A percentile compares a stretch with the other conserved stretches of the same genome.
Conservation (phyloP, 2,113 vertebrate genomes). For the Eleginops maclovinus region DNA sequence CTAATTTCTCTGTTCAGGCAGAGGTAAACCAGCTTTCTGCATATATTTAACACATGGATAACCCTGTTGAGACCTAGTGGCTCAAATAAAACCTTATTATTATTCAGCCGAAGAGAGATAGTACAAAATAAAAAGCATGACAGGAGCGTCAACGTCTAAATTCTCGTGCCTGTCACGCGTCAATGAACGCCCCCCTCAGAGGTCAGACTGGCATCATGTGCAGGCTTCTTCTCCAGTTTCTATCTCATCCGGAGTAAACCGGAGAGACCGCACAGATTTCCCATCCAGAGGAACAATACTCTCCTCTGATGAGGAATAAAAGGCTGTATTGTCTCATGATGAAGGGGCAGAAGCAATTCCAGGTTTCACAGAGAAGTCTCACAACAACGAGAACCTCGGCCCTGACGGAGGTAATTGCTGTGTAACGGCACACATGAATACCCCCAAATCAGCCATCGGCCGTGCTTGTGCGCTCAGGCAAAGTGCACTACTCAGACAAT, state of each 20-base stretch:
- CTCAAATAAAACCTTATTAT: conserved; percentile 25
- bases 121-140: not conserved
- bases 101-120: conserved; percentile 28
- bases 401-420: conserved; percentile 55
- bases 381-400: conserved; percentile 18
- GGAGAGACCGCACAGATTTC: conserved; percentile 27
- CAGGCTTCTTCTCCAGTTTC: not conserved
- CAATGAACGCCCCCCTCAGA: conserved; percentile 27
- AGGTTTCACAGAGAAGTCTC: conserved; percentile 58
- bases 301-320: conserved; percentile 58
- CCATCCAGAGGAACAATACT: conserved; percentile 39
- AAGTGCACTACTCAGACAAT: conserved; percentile 68
- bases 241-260: not conserved
- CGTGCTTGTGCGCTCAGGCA: conserved; percentile 37
- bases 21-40: conserved; percentile 28
- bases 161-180: conserved; percentile 41
- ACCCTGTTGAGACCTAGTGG: conserved; percentile 26
- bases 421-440: conserved; percentile 58
- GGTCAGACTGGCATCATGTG: conserved; percentile 33
- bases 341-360: conserved; percentile 29
- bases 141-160: conserved; percentile 43
- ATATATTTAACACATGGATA: conserved; percentile 25
- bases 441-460: conserved; percentile 58
- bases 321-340: conserved; percentile 44
- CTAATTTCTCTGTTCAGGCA: conserved; percentile 15